Conservation (phyloP, 2,797 vertebrate species). For the Lateolabrax maculatus region DNA sequence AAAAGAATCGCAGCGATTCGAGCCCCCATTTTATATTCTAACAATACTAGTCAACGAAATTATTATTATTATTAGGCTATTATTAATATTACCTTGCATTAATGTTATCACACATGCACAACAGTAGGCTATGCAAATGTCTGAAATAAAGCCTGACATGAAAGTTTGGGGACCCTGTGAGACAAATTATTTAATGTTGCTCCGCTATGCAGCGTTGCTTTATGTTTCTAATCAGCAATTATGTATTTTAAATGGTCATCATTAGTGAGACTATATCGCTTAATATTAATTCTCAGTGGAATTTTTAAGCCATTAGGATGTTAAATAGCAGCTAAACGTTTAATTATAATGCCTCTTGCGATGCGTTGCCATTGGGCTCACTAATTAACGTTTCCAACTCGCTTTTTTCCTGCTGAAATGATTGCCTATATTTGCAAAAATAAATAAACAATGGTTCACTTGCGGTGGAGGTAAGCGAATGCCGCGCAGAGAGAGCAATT, state of each 20-base stretch:
- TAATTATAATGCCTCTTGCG: constrained; percentile 79
- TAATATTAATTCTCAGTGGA: constrained; percentile 79
- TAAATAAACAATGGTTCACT: constrained; percentile 79
- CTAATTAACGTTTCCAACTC: constrained; percentile 81
- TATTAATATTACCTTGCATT: neutral
- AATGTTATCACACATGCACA: neutral
- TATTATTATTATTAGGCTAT: neutral
- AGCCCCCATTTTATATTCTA: neutral
- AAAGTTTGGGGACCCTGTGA: constrained; percentile 28
- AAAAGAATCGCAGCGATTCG: neutral
- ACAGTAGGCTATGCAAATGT: neutral
- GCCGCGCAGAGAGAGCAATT: constrained; percentile 70
- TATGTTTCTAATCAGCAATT: constrained; percentile 65
- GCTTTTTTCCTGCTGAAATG: constrained; percentile 55
- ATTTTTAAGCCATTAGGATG: constrained; percentile 77
- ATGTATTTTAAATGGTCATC: constrained; percentile 68
- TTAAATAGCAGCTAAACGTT: constrained; percentile 82
- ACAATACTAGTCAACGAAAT: neutral
- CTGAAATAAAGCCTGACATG: neutral
- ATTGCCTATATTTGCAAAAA: constrained; percentile 77
- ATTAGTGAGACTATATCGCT: constrained; percentile 66
- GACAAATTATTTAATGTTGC: constrained; percentile 26
- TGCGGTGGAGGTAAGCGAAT: constrained; percentile 67
- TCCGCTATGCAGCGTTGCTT: constrained; percentile 27
- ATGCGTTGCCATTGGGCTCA: constrained; percentile 79